Base-by-base conservation (phyloP, 2,113 vertebrate species). In the Eleginops maclovinus region DNA sequence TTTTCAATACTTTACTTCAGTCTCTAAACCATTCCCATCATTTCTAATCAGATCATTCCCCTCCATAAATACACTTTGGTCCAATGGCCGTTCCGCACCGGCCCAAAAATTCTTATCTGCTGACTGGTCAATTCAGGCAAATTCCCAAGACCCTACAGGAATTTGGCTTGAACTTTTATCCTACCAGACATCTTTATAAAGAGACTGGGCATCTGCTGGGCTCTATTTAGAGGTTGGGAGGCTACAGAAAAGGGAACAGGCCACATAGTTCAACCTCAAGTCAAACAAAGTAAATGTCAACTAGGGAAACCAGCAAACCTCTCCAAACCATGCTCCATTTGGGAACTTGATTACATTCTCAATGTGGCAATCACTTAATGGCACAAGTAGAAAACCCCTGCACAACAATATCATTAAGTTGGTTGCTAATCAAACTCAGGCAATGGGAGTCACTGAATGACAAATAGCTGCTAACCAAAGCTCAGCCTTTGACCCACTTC, bases 281-380 rank as follows among this genome's bases (percentile, higher is more conserved):
- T 87, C 85, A 93, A 92, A 92, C 88, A 84, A 75, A 93, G 86
- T 80, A 76, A 85, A 93, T 86, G 75, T 93, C 80, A 85, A 77
- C 79, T 62, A 7, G 53, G 62, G 65, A 65, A 82, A 79, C 36
- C 1, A 71, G 73, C 65, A 68, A 50, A 54, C 82, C 83, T 79
- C 74, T 81, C 75, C 69, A 84, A 76, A 83, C 58, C 40, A 5
- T 21, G n/a, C 50, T 40, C 74, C 72, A 72, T 58, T 31, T 21
- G 66, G 54, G 58, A 71, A 21, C 69, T 28, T 53, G 41, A 82
- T 59, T 55, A 73, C 46, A 19, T 3, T 22, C 71, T 72, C 62
- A 64, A 63, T 47, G 81, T 61, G 40, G 73, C 66, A 28, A 47
- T 44, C 44, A 3, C 66, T 77, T 77, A 64, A 77, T 58, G 51